These are phyloP conservation scores for Drosophila teissieri DNA, from an alignment of 1,140 invertebrate genomes.

Conservation along the genomic window DNA sequence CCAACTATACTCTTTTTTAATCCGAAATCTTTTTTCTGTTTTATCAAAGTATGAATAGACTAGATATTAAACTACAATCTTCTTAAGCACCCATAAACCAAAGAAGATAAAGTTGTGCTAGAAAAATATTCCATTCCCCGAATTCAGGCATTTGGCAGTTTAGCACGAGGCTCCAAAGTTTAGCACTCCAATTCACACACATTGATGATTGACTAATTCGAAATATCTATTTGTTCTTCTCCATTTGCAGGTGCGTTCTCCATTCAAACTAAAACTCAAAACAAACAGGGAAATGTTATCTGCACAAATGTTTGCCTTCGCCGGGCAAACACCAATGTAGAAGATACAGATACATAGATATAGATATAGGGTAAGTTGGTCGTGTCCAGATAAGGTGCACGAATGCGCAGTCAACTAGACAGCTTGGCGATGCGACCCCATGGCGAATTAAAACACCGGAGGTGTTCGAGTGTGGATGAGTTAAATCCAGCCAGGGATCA, in stretches of 20 bases:
- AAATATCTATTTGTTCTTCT: slow-evolving; percentile 41
- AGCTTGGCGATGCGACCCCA: slow-evolving; percentile 56
- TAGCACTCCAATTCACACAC: slow-evolving; percentile 25
- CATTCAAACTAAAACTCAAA: slow-evolving; percentile 27
- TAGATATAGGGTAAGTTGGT: slow-evolving; percentile 36
- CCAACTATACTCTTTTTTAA: too few species aligned
- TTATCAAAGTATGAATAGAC: too few species aligned
- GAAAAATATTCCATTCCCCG: neutral
- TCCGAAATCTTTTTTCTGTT: too few species aligned
- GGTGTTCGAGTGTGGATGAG: slow-evolving; percentile 39
- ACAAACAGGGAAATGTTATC: slow-evolving; percentile 40
- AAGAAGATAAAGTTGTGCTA: too few species aligned
- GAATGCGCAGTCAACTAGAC: slow-evolving; percentile 34
- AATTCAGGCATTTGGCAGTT: neutral
- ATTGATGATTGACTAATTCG: slow-evolving; percentile 49
- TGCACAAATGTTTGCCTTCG: slow-evolving; percentile 24
- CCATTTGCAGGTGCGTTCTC: slow-evolving; percentile 71
- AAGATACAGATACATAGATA: slow-evolving; percentile 7
- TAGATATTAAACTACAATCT: too few species aligned
- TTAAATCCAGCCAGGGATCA: slow-evolving; percentile 57
- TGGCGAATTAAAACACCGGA: slow-evolving; percentile 52
- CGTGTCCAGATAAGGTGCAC: slow-evolving; percentile 25
- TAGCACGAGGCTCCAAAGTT: neutral
- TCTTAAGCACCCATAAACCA: too few species aligned
- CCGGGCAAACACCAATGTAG: slow-evolving; percentile 2